Base-by-base conservation (phyloP, 2,888 invertebrate species). In the Hoplodrina ambigua region DNA sequence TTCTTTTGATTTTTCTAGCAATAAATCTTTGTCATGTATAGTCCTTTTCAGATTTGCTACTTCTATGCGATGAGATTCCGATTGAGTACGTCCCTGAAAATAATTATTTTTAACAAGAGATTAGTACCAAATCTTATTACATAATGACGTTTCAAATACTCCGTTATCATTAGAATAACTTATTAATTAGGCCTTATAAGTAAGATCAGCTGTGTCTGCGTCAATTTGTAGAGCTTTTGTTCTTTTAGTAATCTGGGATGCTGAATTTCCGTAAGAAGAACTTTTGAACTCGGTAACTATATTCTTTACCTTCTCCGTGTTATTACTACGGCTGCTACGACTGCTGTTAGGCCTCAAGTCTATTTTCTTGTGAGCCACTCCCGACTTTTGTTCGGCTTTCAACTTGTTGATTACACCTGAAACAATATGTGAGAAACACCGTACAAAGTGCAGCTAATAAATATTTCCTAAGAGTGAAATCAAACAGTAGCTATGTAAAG, bases 1-100 rank as follows among this genome's bases (percentile, higher is more conserved):
- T 81, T 96, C 95, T 85, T 97, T 97, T 0, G 97, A 97, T 86
- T 94, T 96, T 71, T 96, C 96, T 46, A 97, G 88, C 19, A 97
- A 91, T 50, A 96, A 91, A 64, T 97, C 96, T 77, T 97, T 97
- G 61, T 97, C 96, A 54, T 90, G 90, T 52, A 97, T 92, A 69
- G 96, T 96, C 25, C 95, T 92, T 81, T 94, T 96, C 13, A 97
- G 88, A 62, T 96, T 92, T 1, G 90, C 91, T 72, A 96, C 93
- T 86, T 97, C 97, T 13, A 92, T 92, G 19, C 92, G 93, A 74
- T 92, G 90, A 0, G 93, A 89, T 50, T 96, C 96, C 25, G 90
- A 69, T 72, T 91, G 91, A 67, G 82, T 88, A 15, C 90, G 90
- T 61, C 84, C 85, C 95, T 95, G 75, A 4, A 87, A 86, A 15